These are phyloP conservation scores for Cyanoderma ruficeps DNA, from an alignment of 2,113 vertebrate species.

Conservation along the genomic window DNA sequence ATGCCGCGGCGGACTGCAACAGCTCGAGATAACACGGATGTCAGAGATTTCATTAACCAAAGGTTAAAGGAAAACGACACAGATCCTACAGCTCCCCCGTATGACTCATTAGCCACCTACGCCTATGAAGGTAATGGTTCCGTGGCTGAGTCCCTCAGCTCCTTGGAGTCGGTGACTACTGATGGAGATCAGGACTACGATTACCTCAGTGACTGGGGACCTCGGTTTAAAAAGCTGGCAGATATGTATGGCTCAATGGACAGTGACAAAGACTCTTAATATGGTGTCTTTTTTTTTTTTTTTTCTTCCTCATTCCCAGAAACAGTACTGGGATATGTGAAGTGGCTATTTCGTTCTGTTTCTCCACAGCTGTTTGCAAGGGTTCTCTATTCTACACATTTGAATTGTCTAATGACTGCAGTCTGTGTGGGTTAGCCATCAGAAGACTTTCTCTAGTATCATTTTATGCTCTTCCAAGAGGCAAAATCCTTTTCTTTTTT, in stretches of 20 bases:
- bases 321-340: slow-evolving; percentile 58
- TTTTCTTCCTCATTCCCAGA: slow-evolving; percentile 22
- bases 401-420: slow-evolving; percentile 65
- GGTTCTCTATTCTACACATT: slow-evolving; percentile 61
- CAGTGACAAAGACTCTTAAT: slow-evolving; percentile 91
- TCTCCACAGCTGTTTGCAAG: slow-evolving; percentile 69
- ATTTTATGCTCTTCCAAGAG: slow-evolving; percentile 78
- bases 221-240: slow-evolving; percentile 93
- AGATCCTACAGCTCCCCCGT: slow-evolving; percentile 91
- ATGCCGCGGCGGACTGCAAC: slow-evolving; percentile 80
- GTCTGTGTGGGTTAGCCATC: slow-evolving; percentile 63
- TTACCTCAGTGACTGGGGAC: slow-evolving; percentile 95
- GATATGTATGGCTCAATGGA: slow-evolving; percentile 92
- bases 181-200: slow-evolving; percentile 96
- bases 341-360: slow-evolving; percentile 69
- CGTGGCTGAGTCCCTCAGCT: slow-evolving; percentile 91
- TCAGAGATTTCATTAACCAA: slow-evolving; percentile 96
- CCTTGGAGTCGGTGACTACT: slow-evolving; percentile 87
- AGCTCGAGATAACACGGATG: slow-evolving; percentile 85
- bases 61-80: slow-evolving; percentile 91
- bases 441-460: slow-evolving; percentile 71
- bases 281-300: slow-evolving; percentile 48
- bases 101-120: slow-evolving; percentile 95
- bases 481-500: slow-evolving; percentile 76
- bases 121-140: slow-evolving; percentile 94